Evolutionary conservation across 2,888 invertebrate genomes (phyloP).

Genomic region (Morpho deidamia): DNA sequence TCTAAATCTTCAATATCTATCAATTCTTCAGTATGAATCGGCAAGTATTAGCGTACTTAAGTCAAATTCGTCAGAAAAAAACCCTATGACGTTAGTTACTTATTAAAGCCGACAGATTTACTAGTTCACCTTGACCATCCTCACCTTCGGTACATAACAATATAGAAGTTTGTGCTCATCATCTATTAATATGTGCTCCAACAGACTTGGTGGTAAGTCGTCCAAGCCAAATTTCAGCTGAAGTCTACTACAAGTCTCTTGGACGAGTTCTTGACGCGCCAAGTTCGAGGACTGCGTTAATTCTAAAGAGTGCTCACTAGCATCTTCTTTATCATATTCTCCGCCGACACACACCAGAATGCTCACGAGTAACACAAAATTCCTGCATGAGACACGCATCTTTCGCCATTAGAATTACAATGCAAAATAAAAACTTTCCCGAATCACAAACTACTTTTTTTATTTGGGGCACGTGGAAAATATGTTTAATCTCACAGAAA

Average conservation of each 20-base stretch:
- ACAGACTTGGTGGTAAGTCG: conserved; percentile 73
- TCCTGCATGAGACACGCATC: conserved; percentile 43
- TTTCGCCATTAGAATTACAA: conserved; percentile 43
- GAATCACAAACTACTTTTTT: conserved; percentile 36
- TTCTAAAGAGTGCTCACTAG: conserved; percentile 71
- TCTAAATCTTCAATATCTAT: too few species aligned
- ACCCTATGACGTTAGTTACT: conserved; percentile 10
- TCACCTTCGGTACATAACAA: conserved; percentile 96
- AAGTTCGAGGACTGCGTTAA: conserved; percentile 81
- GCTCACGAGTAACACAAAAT: conserved; percentile 45
- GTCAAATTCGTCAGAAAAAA: too few species aligned
- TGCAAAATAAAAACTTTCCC: conserved; percentile 51
- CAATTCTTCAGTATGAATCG: too few species aligned
- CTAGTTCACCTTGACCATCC: conserved; percentile 47
- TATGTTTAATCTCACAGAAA: not conserved
- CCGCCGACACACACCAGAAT: conserved; percentile 47
- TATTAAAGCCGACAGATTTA: conserved; percentile 14
- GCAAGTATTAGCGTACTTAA: too few species aligned
- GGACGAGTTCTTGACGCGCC: conserved; percentile 79
- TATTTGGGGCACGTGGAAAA: conserved; percentile 50
- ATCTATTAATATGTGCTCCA: conserved; percentile 91
- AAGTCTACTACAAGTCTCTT: conserved; percentile 78
- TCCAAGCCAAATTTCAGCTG: conserved; percentile 60
- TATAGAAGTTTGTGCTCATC: conserved; percentile 90
- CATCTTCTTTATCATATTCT: conserved; percentile 32